Conservation (phyloP, 2,113 vertebrate genomes). For the Mesocricetus auratus region DNA sequence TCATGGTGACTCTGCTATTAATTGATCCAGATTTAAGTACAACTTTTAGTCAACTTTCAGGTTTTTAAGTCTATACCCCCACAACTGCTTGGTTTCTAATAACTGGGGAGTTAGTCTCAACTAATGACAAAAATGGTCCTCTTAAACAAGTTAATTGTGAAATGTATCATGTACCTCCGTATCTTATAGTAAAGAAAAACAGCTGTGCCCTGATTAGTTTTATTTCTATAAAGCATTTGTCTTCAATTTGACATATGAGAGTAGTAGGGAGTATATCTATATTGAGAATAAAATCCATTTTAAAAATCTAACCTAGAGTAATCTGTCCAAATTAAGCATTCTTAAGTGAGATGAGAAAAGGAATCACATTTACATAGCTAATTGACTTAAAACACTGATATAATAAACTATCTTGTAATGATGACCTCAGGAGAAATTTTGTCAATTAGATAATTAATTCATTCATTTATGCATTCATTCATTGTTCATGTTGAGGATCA, state of each 20-base stretch:
- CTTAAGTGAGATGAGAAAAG: neutral
- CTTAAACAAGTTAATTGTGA: conserved; percentile 37
- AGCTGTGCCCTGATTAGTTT: neutral
- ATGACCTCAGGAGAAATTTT: neutral
- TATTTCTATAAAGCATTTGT: neutral
- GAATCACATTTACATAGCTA: conserved; percentile 23
- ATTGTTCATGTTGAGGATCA: neutral
- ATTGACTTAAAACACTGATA: neutral
- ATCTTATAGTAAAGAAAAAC: conserved; percentile 12
- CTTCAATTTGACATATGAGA: conserved; percentile 41
- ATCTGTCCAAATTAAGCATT: conserved; percentile 46
- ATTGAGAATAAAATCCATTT: neutral
- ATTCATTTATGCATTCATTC: neutral
- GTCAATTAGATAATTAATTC: neutral
- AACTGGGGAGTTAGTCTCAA: conserved; percentile 71
- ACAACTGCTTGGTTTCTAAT: conserved; percentile 65
- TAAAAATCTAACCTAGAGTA: neutral
- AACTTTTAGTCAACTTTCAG: conserved; percentile 83
- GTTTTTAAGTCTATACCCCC: conserved; percentile 75
- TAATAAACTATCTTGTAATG: neutral
- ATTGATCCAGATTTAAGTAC: conserved; percentile 83
- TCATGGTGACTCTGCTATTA: conserved; percentile 82
- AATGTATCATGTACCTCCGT: neutral
- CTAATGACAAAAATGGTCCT: conserved; percentile 69
- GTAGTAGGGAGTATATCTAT: neutral